Evolutionary conservation across 2,888 invertebrate genomes (phyloP), one percentile per base, ranked within the genome.

Genomic region (Melieria omissa): DNA sequence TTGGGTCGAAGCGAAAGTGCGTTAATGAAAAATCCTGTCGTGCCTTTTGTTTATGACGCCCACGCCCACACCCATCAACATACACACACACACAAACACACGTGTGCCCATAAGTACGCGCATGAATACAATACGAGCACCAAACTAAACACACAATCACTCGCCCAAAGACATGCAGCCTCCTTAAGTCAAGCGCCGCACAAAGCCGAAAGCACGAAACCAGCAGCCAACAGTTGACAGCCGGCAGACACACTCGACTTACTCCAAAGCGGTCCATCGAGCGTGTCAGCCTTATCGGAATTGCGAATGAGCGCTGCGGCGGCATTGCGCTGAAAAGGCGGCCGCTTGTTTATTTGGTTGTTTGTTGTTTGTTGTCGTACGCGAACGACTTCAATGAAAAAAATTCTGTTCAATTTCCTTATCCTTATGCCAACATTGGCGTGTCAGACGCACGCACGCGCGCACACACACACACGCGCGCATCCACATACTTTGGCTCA

Each of bases 341-440:
- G 29, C 29, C 29, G 2, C 29, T 29, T 29, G 29, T 29, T 29
- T 29, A 29, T 29, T 29, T 29, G 29, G 1, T 29, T 29, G 29
- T 29, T 3, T 29, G 29, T 29, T 29, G 29, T 29, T 29, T 29
- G 29, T 29, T 29, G 29, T 29, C 29, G 29, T 29, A 29, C 29
- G 60, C 45, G 14, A 44, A 60, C 42, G 14, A 42, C 44, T 64
- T 16, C 49, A 45, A 55, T 57, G 65, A 58, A 67, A 70, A 70
- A 65, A 65, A 65, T 70, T 65, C 70, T 65, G 70, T 65, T 55
- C 70, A 70, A 70, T 70, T 70, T 70, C 70, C 69, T 55, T 62
- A 12, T 41, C 7, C 65, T 46, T n/a, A 54, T 29, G 8, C 12
- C 9, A 4, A 3, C 44, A 10, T 44, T 29, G 29, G 29, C 3